Evolutionary conservation across 2,797 vertebrate genomes (phyloP).

Genomic region (Halcyon smyrnensis): DNA sequence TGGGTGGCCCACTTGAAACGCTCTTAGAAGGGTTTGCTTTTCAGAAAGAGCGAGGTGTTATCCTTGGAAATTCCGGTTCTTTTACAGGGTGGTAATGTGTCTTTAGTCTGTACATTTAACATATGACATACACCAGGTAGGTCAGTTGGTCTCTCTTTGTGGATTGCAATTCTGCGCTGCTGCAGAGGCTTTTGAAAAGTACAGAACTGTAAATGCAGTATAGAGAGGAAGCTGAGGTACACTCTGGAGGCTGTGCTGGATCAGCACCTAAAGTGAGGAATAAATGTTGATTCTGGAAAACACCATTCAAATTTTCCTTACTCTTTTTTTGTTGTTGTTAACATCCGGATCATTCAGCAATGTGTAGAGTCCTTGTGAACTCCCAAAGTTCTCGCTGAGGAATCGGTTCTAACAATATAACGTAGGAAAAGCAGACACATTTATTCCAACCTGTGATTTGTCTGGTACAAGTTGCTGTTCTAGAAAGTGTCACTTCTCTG

Average conservation of each 20-base stretch:
- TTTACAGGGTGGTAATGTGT: not conserved
- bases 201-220: not conserved
- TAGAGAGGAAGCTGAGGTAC: accelerated
- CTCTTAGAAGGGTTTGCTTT: conserved; percentile 57
- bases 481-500: not conserved
- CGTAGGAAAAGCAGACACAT: not conserved
- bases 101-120: not conserved
- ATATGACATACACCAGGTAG: accelerated
- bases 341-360: not conserved
- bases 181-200: not conserved
- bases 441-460: not conserved
- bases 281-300: not conserved
- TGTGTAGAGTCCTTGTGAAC: accelerated
- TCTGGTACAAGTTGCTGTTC: not conserved
- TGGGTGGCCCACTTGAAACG: conserved; percentile 59
- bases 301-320: not conserved
- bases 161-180: not conserved
- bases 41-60: conserved; percentile 51
- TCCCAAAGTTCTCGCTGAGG: not conserved
- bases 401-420: not conserved
- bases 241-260: not conserved
- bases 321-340: not conserved
- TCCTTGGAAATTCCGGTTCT: conserved; percentile 42
- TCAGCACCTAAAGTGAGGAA: not conserved
- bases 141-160: not conserved